These are phyloP conservation scores for Chloroceryle amazona DNA, from an alignment of 2,797 vertebrate species.

Conservation along the genomic window DNA sequence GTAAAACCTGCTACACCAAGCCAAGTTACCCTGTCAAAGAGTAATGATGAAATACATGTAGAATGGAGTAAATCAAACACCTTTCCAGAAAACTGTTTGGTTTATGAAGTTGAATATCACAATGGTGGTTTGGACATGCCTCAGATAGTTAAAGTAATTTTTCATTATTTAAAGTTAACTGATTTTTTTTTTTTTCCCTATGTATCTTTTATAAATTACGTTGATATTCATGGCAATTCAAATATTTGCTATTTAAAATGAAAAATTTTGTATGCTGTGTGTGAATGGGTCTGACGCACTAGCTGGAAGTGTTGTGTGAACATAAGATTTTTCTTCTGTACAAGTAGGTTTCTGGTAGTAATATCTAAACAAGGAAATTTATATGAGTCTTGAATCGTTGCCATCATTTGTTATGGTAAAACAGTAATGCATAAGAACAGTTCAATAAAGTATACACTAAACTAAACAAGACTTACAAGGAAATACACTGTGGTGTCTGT, in stretches of 20 bases:
- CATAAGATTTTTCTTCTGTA: not conserved
- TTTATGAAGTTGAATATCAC: conserved; percentile 66
- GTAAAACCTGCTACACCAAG: conserved; percentile 76
- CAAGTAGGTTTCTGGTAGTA: not conserved
- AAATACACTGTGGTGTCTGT: not conserved
- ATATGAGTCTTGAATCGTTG: not conserved
- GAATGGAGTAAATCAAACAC: conserved; percentile 68
- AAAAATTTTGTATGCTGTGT: not conserved
- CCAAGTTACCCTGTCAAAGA: conserved; percentile 32
- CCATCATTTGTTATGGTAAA: not conserved
- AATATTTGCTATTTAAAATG: not conserved
- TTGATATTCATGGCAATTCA: not conserved
- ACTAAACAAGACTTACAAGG: not conserved
- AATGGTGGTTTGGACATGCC: not conserved
- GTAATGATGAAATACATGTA: conserved; percentile 18
- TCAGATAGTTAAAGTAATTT: conserved; percentile 5
- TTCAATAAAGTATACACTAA: not conserved
- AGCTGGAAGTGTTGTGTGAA: not conserved
- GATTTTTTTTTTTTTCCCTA: not conserved
- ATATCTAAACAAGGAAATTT: not conserved
- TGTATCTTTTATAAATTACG: not conserved
- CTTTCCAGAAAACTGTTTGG: conserved; percentile 64
- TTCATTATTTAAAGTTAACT: not conserved
- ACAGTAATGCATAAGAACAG: not conserved
- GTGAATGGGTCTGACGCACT: not conserved